phyloP scores from a whole-genome alignment of 1,140 invertebrate species.

The Pantala flavescens region DNA sequence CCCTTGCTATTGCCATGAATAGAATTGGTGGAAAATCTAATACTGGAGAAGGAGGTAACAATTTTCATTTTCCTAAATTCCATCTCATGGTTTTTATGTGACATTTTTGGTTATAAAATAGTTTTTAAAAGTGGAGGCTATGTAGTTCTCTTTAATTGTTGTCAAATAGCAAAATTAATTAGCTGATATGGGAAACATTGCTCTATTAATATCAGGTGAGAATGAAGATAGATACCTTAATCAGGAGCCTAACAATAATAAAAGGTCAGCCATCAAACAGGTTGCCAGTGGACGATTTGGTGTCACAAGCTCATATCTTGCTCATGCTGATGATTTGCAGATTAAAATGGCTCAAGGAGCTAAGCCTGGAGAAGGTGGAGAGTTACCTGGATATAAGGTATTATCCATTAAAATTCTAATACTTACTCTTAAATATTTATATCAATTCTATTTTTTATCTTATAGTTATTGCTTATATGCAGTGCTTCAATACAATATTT shows the following conservation, averaged over 20 bases:
- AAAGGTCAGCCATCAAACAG: slow-evolving; percentile 74
- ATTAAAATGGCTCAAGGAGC: slow-evolving; percentile 99
- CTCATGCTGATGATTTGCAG: slow-evolving; percentile 91
- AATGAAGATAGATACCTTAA: slow-evolving; percentile 75
- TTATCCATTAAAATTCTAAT: slow-evolving; percentile 15
- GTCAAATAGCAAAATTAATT: too few relatives aligned
- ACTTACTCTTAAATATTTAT: slow-evolving; percentile 24
- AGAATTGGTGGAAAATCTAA: slow-evolving; percentile 90
- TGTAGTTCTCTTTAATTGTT: too few relatives aligned
- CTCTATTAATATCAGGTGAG: slow-evolving; percentile 44
- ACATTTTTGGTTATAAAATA: too few relatives aligned
- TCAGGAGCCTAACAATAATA: slow-evolving; percentile 68
- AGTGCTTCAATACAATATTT: too few relatives aligned
- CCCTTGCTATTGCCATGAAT: slow-evolving; percentile 96
- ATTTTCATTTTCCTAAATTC: slow-evolving; percentile 14
- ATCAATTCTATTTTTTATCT: slow-evolving; percentile 19
- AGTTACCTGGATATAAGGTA: slow-evolving; percentile 76
- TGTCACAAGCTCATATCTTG: slow-evolving; percentile 92
- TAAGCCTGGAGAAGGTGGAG: slow-evolving; percentile 91
- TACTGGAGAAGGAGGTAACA: slow-evolving; percentile 78
- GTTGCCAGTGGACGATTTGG: slow-evolving; percentile 97
- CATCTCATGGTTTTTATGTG: neutral
- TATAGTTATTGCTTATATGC: slow-evolving; percentile 28
- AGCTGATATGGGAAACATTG: too few relatives aligned
- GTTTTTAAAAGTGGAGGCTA: too few relatives aligned